phyloP scores from a whole-genome alignment of 1,140 invertebrate genomes.

The Mercenaria mercenaria region DNA sequence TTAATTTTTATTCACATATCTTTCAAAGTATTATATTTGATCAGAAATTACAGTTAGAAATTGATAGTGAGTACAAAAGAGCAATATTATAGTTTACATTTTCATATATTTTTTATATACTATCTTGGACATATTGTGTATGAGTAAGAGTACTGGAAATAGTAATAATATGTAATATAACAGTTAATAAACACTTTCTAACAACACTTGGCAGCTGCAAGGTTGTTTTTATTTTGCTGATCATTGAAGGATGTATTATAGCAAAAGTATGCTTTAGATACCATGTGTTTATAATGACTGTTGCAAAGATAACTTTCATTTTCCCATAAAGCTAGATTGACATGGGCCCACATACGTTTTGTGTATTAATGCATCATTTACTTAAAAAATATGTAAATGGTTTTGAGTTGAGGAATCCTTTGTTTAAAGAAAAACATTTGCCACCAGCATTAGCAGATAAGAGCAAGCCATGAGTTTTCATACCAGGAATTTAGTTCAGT shows the following conservation, averaged over 20 bases:
- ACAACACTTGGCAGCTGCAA: not conserved
- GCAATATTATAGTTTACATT: too few relatives aligned
- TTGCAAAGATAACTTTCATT: not conserved
- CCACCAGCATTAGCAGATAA: not conserved
- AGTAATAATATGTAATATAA: too few relatives aligned
- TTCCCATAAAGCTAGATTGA: conserved; percentile 27
- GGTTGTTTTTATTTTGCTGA: not conserved
- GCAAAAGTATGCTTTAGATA: not conserved
- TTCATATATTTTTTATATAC: too few relatives aligned
- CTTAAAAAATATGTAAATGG: conserved; percentile 46
- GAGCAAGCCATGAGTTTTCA: not conserved
- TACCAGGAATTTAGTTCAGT: not conserved
- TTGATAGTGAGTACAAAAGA: too few relatives aligned
- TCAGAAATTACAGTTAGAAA: too few relatives aligned
- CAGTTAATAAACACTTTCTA: not conserved
- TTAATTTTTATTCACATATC: too few relatives aligned
- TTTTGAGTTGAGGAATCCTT: conserved; percentile 4
- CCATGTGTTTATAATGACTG: conserved; percentile 33
- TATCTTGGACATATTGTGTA: too few relatives aligned
- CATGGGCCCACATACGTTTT: conserved; percentile 15
- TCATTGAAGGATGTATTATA: not conserved
- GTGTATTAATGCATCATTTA: conserved; percentile 33
- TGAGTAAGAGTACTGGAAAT: too few relatives aligned
- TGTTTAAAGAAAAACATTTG: conserved; percentile 22
- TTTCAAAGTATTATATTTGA: too few relatives aligned